Evolutionary conservation across 2,113 vertebrate genomes (phyloP).

Genomic region (Rhinogobius similis): DNA sequence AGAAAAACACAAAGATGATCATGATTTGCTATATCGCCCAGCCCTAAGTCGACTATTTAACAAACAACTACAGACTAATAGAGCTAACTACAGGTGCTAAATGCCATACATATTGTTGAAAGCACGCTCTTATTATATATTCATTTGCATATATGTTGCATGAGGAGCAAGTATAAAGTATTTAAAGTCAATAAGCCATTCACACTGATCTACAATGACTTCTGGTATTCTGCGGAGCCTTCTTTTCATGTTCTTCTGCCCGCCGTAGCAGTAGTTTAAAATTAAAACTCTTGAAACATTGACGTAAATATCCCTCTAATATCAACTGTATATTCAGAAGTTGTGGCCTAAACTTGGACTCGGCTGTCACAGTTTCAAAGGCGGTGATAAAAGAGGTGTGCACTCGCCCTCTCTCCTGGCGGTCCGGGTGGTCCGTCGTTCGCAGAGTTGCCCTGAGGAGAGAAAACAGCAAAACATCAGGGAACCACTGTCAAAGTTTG

Average conservation of each 20-base stretch:
- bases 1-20: no score
- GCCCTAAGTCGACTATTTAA: no score
- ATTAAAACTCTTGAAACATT: background rate
- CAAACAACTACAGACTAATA: no score
- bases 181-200: background rate
- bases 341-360: conserved; percentile 4
- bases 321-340: background rate
- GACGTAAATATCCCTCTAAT: background rate
- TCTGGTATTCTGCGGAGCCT: background rate
- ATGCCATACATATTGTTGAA: no score
- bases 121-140: no score
- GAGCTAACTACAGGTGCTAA: no score
- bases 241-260: background rate
- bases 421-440: conserved; percentile 92
- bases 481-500: conserved; percentile 16
- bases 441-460: conserved; percentile 89
- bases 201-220: background rate
- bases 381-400: conserved; percentile 25
- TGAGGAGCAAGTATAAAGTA: no score
- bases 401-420: conserved; percentile 92
- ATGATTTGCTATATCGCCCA: no score
- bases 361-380: conserved; percentile 6
- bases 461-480: conserved; percentile 14
- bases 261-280: background rate
- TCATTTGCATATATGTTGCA: no score